Conservation (phyloP, 2,113 vertebrate species). For the Vulpes lagopus region DNA sequence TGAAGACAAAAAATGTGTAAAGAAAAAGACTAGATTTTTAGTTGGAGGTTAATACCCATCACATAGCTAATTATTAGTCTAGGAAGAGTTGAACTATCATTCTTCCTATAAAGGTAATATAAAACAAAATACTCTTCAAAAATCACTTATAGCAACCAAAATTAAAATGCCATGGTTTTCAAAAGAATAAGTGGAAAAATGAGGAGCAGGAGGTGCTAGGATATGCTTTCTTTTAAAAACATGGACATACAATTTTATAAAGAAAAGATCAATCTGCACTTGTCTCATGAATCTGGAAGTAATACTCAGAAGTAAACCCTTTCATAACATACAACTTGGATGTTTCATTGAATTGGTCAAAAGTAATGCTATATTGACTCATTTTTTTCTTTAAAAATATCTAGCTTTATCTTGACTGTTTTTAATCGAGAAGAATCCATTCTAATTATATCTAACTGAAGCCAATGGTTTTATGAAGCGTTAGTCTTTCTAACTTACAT, state of each 20-base stretch:
- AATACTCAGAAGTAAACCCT: background rate
- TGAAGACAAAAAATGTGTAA: slow-evolving; percentile 45
- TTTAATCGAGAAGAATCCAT: slow-evolving; percentile 77
- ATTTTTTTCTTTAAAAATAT: slow-evolving; percentile 67
- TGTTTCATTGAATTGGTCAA: slow-evolving; percentile 26
- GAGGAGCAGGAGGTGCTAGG: background rate
- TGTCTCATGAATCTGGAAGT: slow-evolving; percentile 21
- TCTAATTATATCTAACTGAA: slow-evolving; percentile 78
- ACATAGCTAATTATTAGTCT: slow-evolving; percentile 16
- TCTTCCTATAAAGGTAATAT: slow-evolving; percentile 4
- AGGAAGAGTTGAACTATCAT: slow-evolving; percentile 23
- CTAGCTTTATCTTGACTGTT: slow-evolving; percentile 69
- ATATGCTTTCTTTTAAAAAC: background rate
- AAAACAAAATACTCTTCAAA: slow-evolving; percentile 50
- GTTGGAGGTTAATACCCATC: background rate
- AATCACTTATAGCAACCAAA: slow-evolving; percentile 13
- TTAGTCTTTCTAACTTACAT: slow-evolving; percentile 70
- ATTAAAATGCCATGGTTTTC: slow-evolving; percentile 22
- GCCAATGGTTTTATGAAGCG: slow-evolving; percentile 64
- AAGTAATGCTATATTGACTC: slow-evolving; percentile 39
- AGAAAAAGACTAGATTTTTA: slow-evolving; percentile 8
- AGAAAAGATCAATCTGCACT: background rate
- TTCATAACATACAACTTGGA: slow-evolving; percentile 24
- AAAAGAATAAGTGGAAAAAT: slow-evolving; percentile 25
- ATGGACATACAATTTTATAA: background rate